Percentiles rank a stretch among this genome's conserved stretches.
Conservation (phyloP, 2,888 invertebrate genomes). For the Bombylius discolor region DNA sequence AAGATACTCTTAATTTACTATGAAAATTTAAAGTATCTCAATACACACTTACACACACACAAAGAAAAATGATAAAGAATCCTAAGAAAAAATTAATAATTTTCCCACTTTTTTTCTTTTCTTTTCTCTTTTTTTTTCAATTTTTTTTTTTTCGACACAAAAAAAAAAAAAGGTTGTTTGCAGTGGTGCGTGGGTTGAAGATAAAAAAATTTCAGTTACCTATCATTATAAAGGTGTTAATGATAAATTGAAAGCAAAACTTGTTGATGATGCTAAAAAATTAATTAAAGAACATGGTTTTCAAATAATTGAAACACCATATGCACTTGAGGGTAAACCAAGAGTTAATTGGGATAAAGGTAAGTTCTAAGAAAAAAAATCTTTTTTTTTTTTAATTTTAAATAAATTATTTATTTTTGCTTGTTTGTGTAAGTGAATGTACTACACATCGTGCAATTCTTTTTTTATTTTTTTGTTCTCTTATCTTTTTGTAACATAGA, state of each 20-base stretch:
- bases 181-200: slow-evolving; percentile 66
- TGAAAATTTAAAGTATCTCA: too few relatives aligned
- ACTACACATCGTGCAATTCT: not conserved
- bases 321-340: slow-evolving; percentile 64
- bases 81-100: too few relatives aligned
- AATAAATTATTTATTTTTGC: not conserved
- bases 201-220: slow-evolving; percentile 59
- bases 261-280: slow-evolving; percentile 48
- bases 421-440: not conserved
- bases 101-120: not conserved
- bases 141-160: not conserved
- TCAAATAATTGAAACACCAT: slow-evolving; percentile 53
- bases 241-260: slow-evolving; percentile 42
- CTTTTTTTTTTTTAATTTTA: not conserved
- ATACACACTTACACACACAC: too few relatives aligned
- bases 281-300: slow-evolving; percentile 55
- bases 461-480: not conserved
- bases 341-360: slow-evolving; percentile 71
- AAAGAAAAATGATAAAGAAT: too few relatives aligned
- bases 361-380: slow-evolving; percentile 17
- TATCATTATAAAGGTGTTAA: slow-evolving; percentile 63
- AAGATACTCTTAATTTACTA: too few relatives aligned
- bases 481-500: not conserved
- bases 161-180: slow-evolving; percentile 41
- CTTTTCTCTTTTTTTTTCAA: not conserved